These are phyloP conservation scores for Coptodon bakossiorum DNA, from an alignment of 2,113 vertebrate species.

Conservation along the genomic window DNA sequence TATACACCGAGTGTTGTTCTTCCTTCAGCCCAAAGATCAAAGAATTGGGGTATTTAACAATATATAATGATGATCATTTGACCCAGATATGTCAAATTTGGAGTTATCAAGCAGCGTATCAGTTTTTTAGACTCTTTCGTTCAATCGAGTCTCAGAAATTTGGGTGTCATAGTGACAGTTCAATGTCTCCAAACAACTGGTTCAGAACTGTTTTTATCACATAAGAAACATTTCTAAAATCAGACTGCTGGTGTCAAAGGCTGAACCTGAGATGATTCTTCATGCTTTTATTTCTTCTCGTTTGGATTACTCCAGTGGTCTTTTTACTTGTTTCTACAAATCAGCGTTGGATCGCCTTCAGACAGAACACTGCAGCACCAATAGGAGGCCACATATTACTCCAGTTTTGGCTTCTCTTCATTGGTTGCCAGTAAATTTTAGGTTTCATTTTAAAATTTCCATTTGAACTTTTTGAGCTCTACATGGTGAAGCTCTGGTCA, in stretches of 20 bases:
- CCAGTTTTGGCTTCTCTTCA: neutral
- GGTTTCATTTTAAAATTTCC: neutral
- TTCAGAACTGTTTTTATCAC: neutral
- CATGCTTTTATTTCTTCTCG: neutral
- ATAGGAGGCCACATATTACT: neutral
- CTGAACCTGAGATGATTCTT: neutral
- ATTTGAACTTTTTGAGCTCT: neutral
- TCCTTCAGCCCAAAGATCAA: too few species aligned
- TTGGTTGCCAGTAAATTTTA: neutral
- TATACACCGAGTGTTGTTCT: too few species aligned
- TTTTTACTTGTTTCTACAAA: neutral
- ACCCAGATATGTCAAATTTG: neutral
- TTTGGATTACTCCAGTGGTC: neutral
- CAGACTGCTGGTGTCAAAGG: neutral
- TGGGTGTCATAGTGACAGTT: neutral
- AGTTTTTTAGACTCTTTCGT: neutral
- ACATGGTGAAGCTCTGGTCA: neutral
- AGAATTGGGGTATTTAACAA: too few species aligned
- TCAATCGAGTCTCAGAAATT: neutral
- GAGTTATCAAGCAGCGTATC: neutral
- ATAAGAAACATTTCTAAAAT: neutral
- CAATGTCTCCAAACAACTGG: neutral
- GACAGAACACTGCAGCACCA: neutral
- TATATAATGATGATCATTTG: neutral
- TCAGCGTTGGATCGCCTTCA: neutral